A percentile compares a stretch with the other conserved stretches of the same genome.
Evolutionary conservation across 2,113 vertebrate species (phyloP).

Genomic region (Muscicapa adusta): DNA sequence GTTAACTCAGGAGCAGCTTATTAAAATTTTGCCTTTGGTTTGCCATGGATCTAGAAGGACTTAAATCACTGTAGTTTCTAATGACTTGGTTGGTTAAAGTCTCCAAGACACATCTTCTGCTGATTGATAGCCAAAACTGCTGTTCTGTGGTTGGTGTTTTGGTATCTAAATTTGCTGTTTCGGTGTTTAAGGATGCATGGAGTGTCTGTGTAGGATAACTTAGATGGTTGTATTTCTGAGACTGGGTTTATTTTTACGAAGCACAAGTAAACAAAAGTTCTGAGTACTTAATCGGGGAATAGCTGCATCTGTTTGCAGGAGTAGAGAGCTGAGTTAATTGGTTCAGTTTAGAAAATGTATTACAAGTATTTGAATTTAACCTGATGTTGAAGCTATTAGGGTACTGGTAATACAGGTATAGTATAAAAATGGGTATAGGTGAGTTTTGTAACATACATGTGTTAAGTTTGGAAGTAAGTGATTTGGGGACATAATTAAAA

Average conservation of each 20-base stretch:
- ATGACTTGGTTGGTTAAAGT: neutral
- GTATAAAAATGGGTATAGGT: neutral
- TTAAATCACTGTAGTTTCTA: neutral
- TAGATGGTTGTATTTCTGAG: neutral
- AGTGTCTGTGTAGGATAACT: neutral
- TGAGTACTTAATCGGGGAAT: neutral
- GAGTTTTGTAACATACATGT: neutral
- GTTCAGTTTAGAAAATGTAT: neutral
- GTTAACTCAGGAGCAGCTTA: slow-evolving; percentile 16
- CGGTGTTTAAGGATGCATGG: neutral
- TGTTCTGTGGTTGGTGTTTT: neutral
- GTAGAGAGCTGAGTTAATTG: neutral
- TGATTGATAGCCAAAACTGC: neutral
- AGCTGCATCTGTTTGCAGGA: neutral
- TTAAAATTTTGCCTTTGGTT: neutral
- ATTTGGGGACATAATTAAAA: neutral
- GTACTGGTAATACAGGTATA: neutral
- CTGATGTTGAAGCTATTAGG: neutral
- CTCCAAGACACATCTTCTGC: neutral
- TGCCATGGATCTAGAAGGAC: neutral
- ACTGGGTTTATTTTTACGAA: neutral
- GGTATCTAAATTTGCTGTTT: neutral
- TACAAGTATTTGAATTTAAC: neutral
- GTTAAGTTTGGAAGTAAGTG: neutral
- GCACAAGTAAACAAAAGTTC: neutral